A percentile compares a stretch with the other conserved stretches of the same genome.
Conservation (phyloP, 1,140 invertebrate species). For the Anastrepha ludens region DNA sequence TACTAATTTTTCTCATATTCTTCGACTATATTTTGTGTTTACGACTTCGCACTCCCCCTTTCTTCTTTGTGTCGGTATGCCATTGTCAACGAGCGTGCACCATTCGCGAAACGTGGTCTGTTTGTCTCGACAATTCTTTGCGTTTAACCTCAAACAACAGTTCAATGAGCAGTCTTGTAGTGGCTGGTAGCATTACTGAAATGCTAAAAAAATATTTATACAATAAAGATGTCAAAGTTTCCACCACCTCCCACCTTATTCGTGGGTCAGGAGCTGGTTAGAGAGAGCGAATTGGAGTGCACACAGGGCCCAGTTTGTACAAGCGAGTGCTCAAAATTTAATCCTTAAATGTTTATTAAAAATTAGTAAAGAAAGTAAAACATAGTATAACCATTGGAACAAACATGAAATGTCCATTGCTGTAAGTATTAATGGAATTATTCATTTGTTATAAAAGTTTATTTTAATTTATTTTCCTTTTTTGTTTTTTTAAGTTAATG, state of each 20-base stretch:
- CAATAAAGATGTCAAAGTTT: slow-evolving; percentile 55
- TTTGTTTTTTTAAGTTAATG: too few relatives aligned
- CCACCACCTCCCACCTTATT: neutral
- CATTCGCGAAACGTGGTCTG: neutral
- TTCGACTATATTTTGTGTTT: neutral
- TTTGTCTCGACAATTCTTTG: slow-evolving; percentile 30
- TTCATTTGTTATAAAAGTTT: too few relatives aligned
- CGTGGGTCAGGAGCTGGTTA: too few relatives aligned
- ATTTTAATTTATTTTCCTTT: too few relatives aligned
- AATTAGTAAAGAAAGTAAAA: too few relatives aligned
- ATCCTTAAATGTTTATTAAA: too few relatives aligned
- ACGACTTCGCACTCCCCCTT: neutral
- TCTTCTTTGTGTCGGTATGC: neutral
- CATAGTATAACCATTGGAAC: too few relatives aligned
- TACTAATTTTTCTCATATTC: neutral
- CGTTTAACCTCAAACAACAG: slow-evolving; percentile 52
- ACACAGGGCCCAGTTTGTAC: too few relatives aligned
- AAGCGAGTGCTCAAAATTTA: too few relatives aligned
- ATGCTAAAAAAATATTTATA: slow-evolving; percentile 57
- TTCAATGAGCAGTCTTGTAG: slow-evolving; percentile 3
- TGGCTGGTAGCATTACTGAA: slow-evolving; percentile 16
- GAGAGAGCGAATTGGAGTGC: too few relatives aligned
- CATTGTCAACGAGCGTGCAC: neutral
- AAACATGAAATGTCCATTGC: too few relatives aligned
- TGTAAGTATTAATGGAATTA: too few relatives aligned